These are phyloP conservation scores for Lepidochrysops patricia DNA, from an alignment of 2,888 invertebrate genomes.

Conservation along the genomic window DNA sequence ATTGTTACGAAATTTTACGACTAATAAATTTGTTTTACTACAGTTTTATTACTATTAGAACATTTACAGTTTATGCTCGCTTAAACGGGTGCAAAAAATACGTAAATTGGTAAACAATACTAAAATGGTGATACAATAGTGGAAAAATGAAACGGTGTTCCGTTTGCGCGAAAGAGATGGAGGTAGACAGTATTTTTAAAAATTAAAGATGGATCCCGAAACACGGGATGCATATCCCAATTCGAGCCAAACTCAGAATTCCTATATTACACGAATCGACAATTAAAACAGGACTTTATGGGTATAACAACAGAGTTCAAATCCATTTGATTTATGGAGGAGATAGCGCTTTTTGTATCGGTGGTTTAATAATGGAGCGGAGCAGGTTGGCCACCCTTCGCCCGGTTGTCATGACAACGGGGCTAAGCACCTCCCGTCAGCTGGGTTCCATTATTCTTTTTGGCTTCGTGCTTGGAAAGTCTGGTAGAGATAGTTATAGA, in stretches of 20 bases:
- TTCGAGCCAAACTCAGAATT: slow-evolving; percentile 30
- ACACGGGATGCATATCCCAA: slow-evolving; percentile 56
- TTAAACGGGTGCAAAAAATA: slow-evolving; percentile 55
- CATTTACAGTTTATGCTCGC: slow-evolving; percentile 62
- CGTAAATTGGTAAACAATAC: slow-evolving; percentile 38
- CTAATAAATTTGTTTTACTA: slow-evolving; percentile 65
- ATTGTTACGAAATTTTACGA: slow-evolving; percentile 37
- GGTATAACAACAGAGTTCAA: slow-evolving; percentile 49
- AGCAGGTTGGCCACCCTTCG: slow-evolving; percentile 71
- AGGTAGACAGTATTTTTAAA: slow-evolving; percentile 64
- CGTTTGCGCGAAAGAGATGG: slow-evolving; percentile 44
- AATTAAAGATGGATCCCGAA: slow-evolving; percentile 74
- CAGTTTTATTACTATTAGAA: slow-evolving; percentile 64
- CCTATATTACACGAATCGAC: slow-evolving; percentile 43
- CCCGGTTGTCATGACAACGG: slow-evolving; percentile 65
- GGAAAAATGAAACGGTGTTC: slow-evolving; percentile 27
- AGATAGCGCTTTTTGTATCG: slow-evolving; percentile 46
- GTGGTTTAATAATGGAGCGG: slow-evolving; percentile 51
- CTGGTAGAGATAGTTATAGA: slow-evolving; percentile 41
- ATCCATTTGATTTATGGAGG: slow-evolving; percentile 41
- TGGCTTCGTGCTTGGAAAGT: slow-evolving; percentile 53
- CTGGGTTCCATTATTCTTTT: slow-evolving; percentile 66
- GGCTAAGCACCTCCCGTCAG: slow-evolving; percentile 71
- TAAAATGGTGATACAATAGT: background rate
- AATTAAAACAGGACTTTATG: slow-evolving; percentile 50